Evolutionary conservation across 2,888 invertebrate genomes (phyloP), one percentile per base, ranked within the genome.

Genomic region (Cosmopolites sordidus): DNA sequence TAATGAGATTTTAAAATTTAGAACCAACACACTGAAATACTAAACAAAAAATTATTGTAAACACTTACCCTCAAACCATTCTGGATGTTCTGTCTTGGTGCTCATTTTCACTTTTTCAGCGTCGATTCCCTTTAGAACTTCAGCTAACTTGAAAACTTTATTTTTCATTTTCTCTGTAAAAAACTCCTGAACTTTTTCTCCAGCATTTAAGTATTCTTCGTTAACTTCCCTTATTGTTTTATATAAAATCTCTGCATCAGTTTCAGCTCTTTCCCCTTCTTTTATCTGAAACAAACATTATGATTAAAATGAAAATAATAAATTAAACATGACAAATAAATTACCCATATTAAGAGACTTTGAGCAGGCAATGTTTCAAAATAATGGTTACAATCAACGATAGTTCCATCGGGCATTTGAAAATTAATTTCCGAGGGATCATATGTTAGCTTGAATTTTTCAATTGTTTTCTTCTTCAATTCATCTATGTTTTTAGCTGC

Each of bases 331-430:
- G 16, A 18, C 2, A n/a, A 4, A 43, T 44, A 29, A 29, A 44
- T 66, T 48, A 72, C 69, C 75, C 74, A 75, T 47, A 91, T 83
- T 51, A 92, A 79, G 12, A 89, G 76, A 0, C 87, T 88, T 70
- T 92, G 91, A 0, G 87, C 74, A 43, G 86, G 83, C 48, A 92
- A 67, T 0, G 86, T 87, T 58, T 77, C 73, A 64, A 91, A 83
- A 69, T 90, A 92, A 27, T 87, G 87, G 61, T 91, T 86, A 63
- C 84, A 87, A 40, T 83, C 82, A 14, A 89, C 81, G 61, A 80
- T 76, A 22, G 86, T 85, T 45, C 88, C 88, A 72, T 89, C 87
- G 2, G 72, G 69, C 3, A 70, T 71, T 60, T 75, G 75, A 59
- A 75, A 72, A 43, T 65, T 58, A 37, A 72, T 66, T 30, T 70